Base-by-base conservation (phyloP, 2,888 invertebrate genomes). In the Mayetiola destructor region DNA sequence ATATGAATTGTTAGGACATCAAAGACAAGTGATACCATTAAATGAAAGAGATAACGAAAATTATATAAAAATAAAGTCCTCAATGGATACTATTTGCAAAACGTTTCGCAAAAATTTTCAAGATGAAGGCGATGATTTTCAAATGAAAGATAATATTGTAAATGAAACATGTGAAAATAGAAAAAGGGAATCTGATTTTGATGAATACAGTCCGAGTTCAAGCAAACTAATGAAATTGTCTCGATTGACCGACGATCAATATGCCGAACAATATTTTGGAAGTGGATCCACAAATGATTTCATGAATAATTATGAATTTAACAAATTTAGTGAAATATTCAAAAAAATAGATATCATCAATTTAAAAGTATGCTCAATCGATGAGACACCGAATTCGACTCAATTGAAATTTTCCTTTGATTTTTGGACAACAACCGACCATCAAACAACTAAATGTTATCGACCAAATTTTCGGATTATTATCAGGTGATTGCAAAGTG, bases 1-100 rank as follows among this genome's bases (percentile, higher is more conserved):
- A n/a, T 53, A 53, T 10, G 53, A 53, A 53, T 32, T 53, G n/a
- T 16, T 53, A 5, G 53, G 53, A 2, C 53, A 53, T 16, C 9
- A 16, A 18, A 53, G 18, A 18, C 12, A 27, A 9, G 18, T 32
- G 20, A 20, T 53, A 12, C 1, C 18, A 18, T 8, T 20, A 1
- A 10, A 20, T 3, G 18, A 2, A 8, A 4, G 29, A 10, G 53
- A 53, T 53, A 10, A 9, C 10, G 29, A 53, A 20, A 16, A 6
- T 32, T 53, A 53, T 20, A 32, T 18, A 2, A 20, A 9, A 2
- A 27, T 53, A 2, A 30, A 53, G 30, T 8, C 29, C 10, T 30
- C 53, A 20, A 53, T 53, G 32, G 29, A 53, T 20, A 27, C n/a
- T n/a, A n/a, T n/a, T n/a, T n/a, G n/a, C n/a, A n/a, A n/a, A n/a